phyloP scores from a whole-genome alignment of 2,113 vertebrate genomes.

The Cinclus cinclus region DNA sequence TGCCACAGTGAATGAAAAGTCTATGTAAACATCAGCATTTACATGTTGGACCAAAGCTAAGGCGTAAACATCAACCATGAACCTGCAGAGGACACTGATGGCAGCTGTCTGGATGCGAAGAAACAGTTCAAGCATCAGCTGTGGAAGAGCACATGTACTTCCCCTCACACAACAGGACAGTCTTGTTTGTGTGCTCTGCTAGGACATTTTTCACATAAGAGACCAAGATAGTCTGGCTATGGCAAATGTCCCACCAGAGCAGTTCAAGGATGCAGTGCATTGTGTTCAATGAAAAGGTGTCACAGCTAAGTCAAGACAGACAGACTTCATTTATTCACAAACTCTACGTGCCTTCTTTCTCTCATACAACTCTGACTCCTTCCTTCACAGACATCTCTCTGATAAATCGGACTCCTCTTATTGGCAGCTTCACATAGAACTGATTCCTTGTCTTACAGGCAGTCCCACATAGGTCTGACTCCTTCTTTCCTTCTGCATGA shows the following conservation, averaged over 20 bases:
- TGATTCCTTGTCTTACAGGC: too few relatives aligned
- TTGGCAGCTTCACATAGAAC: too few relatives aligned
- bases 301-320: too few relatives aligned
- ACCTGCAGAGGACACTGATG: background rate
- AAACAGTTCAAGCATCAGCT: background rate
- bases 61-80: background rate
- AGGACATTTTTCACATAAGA: background rate
- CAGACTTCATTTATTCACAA: too few relatives aligned
- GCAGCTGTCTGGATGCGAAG: background rate
- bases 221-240: background rate
- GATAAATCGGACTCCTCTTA: too few relatives aligned
- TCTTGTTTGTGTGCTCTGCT: background rate
- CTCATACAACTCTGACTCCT: too few relatives aligned
- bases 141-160: background rate
- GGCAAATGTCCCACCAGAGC: background rate
- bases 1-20: background rate
- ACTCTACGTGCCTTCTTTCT: too few relatives aligned
- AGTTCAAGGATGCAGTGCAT: background rate
- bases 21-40: background rate
- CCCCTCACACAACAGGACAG: background rate
- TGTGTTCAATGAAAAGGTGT: background rate
- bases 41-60: background rate
- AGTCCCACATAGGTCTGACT: too few relatives aligned
- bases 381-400: too few relatives aligned
- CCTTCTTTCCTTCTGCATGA: too few relatives aligned